Evolutionary conservation across 1,140 invertebrate species (phyloP).

Genomic region (Formica exsecta): DNA sequence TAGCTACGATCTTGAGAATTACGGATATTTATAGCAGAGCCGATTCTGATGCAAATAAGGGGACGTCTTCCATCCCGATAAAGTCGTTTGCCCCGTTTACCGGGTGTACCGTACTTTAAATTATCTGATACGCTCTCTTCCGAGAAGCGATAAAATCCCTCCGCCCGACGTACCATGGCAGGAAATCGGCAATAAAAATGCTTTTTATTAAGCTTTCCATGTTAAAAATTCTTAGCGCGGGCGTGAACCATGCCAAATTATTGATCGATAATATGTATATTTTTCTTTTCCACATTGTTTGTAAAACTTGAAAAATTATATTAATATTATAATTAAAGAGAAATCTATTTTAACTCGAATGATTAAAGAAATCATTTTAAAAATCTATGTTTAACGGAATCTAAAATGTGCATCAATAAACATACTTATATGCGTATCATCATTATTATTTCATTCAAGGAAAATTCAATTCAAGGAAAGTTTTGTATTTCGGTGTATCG

Average conservation of each 20-base stretch:
- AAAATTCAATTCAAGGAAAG: slow-evolving; percentile 8
- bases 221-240: slow-evolving; percentile 35
- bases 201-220: slow-evolving; percentile 47
- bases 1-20: slow-evolving; percentile 68
- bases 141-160: slow-evolving; percentile 64
- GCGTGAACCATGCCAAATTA: neutral
- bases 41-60: slow-evolving; percentile 74
- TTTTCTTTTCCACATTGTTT: neutral
- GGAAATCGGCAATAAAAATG: slow-evolving; percentile 56
- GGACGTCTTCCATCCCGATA: slow-evolving; percentile 58
- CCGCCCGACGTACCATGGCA: neutral
- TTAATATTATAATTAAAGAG: neutral
- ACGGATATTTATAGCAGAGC: slow-evolving; percentile 72
- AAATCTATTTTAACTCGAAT: neutral
- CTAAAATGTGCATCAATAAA: neutral
- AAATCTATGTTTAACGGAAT: neutral
- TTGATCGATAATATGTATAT: neutral
- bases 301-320: neutral
- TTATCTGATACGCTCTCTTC: slow-evolving; percentile 68
- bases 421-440: neutral
- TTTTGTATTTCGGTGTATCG: slow-evolving; percentile 14
- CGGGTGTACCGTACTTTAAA: slow-evolving; percentile 62
- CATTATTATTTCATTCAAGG: slow-evolving; percentile 33
- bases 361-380: slow-evolving; percentile 1
- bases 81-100: slow-evolving; percentile 72